Evolutionary conservation across 2,888 invertebrate genomes (phyloP), one percentile per base, ranked within the genome.

Genomic region (Platycheirus rosarum): DNA sequence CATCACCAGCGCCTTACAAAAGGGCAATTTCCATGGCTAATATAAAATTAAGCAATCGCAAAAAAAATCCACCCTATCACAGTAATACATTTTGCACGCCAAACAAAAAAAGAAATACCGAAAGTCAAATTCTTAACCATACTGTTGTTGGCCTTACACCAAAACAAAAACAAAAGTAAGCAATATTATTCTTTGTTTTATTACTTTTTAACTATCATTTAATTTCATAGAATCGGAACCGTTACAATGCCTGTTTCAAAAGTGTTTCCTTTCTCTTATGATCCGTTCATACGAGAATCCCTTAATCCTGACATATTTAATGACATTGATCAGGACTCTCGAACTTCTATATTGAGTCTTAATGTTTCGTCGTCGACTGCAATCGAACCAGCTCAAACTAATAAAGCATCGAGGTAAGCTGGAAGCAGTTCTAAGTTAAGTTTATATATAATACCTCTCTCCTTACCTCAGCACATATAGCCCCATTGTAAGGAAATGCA

Each of bases 51-150:
- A 70, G 32, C 11, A 9, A 7, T 1, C 46, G 23, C 0, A 8
- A 35, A 1, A 78, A 40, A 5, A 75, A 68, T 8, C 35, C 55
- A 3, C 9, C 11, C 6, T 40, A 13, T 6, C 84, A 82, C 23
- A 86, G 85, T 13, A 87, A 86, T 48, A 87, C 88, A 5, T 87
- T 88, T 80, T 86, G 86, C 42, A 87, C 87, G 11, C 87, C 87
- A 16, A 85, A 40, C 20, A 87, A 87, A 68, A 85, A 85, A 6
- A 85, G 74, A 53, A 78, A 71, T 49, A 44, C 84, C 0, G 85
- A 85, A 14, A 49, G 44, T 18, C 57, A 69, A n/a, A 86, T 85
- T 71, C 79, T 86, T 1, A 88, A 88, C 71, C 85, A 84, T 8
- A 86, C 88, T 0, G 87, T 86, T 49, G 84, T 88, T 57, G 86